Percentiles rank a stretch among this genome's conserved stretches.
These are phyloP conservation scores for Nothobranchius kuhntae DNA, from an alignment of 2,113 vertebrate species.

Conservation along the genomic window DNA sequence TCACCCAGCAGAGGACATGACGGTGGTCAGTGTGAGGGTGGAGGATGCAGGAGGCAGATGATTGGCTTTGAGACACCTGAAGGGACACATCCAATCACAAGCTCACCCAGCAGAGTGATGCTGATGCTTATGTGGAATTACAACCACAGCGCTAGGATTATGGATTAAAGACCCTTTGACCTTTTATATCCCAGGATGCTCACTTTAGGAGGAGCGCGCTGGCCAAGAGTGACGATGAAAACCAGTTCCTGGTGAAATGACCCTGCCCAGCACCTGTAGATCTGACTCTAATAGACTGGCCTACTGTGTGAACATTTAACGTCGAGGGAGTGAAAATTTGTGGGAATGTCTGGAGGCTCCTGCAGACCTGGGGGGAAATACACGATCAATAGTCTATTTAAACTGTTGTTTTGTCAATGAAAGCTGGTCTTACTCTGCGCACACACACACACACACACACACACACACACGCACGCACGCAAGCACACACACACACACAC, in stretches of 20 bases:
- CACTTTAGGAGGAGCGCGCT: not conserved
- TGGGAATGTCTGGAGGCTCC: conserved; percentile 3
- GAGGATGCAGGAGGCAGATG: too few relatives aligned
- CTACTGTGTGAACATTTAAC: not conserved
- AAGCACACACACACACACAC: too few relatives aligned
- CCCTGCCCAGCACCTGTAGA: not conserved
- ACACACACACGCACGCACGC: too few relatives aligned
- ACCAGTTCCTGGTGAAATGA: not conserved
- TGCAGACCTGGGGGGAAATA: not conserved
- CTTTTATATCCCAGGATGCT: too few relatives aligned
- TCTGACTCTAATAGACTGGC: not conserved
- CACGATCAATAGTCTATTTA: conserved; percentile 53
- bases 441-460: not conserved
- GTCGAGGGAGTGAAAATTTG: conserved; percentile 13
- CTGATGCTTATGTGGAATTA: too few relatives aligned
- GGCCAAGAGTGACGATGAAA: not conserved
- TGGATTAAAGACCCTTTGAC: too few relatives aligned
- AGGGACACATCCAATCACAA: too few relatives aligned
- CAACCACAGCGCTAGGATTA: too few relatives aligned
- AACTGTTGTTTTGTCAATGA: conserved; percentile 30
- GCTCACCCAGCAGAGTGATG: too few relatives aligned
- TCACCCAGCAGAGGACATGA: too few relatives aligned
- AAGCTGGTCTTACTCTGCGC: conserved; percentile 4
- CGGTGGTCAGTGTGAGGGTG: too few relatives aligned
- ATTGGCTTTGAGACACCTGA: too few relatives aligned